Conservation (phyloP, 2,888 invertebrate genomes). For the Drosophila peninsularis region DNA sequence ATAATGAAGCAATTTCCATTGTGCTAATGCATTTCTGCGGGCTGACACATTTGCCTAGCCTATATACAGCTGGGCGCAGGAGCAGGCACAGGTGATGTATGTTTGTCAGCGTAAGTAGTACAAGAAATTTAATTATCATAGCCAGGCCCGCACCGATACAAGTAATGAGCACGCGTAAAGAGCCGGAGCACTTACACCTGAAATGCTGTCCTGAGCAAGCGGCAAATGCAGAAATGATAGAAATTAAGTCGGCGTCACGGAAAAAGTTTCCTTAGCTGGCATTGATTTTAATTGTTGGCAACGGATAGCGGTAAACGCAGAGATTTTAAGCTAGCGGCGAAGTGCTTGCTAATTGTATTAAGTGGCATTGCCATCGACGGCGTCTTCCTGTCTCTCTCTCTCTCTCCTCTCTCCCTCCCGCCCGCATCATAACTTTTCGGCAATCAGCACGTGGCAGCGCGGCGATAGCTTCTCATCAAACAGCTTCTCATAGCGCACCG, state of each 20-base stretch:
- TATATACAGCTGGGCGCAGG: neutral
- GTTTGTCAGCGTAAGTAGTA: constrained; percentile 12
- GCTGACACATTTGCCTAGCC: constrained; percentile 20
- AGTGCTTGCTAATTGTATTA: constrained; percentile 67
- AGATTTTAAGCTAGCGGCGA: constrained; percentile 34
- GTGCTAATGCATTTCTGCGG: constrained; percentile 32
- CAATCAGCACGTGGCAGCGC: constrained; percentile 87
- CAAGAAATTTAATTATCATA: constrained; percentile 58
- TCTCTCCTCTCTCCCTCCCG: neutral
- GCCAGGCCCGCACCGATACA: constrained; percentile 33
- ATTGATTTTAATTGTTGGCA: constrained; percentile 72
- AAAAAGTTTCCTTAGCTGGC: constrained; percentile 52
- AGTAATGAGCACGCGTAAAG: constrained; percentile 60
- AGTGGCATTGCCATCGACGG: constrained; percentile 21
- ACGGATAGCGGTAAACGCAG: constrained; percentile 43
- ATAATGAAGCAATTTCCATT: constrained; percentile 47
- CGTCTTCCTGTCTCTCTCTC: neutral
- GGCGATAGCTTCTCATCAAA: constrained; percentile 88
- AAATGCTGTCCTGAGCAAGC: constrained; percentile 36
- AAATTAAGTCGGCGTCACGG: constrained; percentile 20
- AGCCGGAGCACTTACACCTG: constrained; percentile 51
- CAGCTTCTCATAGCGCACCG: constrained; percentile 86
- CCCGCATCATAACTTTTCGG: constrained; percentile 84
- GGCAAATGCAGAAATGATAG: constrained; percentile 42
- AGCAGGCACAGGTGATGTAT: neutral